Evolutionary conservation across 2,113 vertebrate species (phyloP).

Genomic region (Notiomystis cincta): DNA sequence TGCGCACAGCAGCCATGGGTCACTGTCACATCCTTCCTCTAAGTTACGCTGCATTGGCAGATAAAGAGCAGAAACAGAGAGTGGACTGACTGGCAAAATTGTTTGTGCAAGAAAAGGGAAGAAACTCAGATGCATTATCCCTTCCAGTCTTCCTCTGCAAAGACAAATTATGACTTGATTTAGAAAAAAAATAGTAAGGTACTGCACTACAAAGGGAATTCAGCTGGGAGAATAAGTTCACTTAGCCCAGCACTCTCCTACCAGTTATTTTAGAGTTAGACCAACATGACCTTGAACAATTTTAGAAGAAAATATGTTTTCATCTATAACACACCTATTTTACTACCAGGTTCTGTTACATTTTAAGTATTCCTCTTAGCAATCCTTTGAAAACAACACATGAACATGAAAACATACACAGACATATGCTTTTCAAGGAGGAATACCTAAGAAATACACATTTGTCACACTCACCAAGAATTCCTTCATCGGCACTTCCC

Average conservation of each 20-base stretch:
- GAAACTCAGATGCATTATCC: background rate
- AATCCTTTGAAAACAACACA: background rate
- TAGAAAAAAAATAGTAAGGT: background rate
- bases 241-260: background rate
- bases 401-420: background rate
- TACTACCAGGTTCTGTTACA: background rate
- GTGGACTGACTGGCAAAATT: background rate
- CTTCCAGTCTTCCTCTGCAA: background rate
- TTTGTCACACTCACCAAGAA: background rate
- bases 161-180: background rate
- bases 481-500: background rate
- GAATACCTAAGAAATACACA: background rate
- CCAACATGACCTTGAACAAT: background rate
- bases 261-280: background rate
- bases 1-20: fast-evolving
- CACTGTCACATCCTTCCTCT: background rate
- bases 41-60: fast-evolving
- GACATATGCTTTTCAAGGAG: background rate
- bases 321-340: background rate
- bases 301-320: background rate
- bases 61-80: background rate
- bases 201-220: background rate
- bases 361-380: background rate
- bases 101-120: background rate
- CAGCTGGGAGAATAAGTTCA: background rate